A percentile compares a stretch with the other conserved stretches of the same genome.
phyloP scores from a whole-genome alignment of 2,113 vertebrate genomes.

The Lepus europaeus region DNA sequence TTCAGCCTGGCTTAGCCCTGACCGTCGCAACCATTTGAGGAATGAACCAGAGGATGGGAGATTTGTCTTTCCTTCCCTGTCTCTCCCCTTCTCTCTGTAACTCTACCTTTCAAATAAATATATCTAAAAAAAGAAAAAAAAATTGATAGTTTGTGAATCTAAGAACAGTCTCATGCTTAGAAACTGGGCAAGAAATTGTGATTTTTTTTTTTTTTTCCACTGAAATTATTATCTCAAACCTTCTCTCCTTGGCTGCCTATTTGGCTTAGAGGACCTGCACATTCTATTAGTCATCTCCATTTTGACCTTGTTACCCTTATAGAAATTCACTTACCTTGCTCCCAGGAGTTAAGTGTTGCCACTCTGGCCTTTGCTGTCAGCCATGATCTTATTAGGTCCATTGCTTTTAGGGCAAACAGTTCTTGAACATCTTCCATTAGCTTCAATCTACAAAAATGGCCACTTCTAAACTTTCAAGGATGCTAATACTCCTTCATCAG shows the following conservation, averaged over 20 bases:
- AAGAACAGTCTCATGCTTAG: neutral
- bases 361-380: neutral
- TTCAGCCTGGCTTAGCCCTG: too few relatives aligned
- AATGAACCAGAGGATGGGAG: too few relatives aligned
- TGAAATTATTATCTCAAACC: neutral
- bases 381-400: neutral
- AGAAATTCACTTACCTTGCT: neutral
- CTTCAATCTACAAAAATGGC: neutral
- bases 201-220: neutral
- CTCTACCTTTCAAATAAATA: too few relatives aligned
- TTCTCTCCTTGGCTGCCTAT: neutral
- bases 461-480: slow-evolving; percentile 36
- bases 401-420: neutral
- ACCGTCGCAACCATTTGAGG: too few relatives aligned
- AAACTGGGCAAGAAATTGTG: neutral
- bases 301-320: neutral
- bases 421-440: slow-evolving; percentile 40
- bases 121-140: too few relatives aligned
- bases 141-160: neutral
- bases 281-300: neutral
- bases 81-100: too few relatives aligned
- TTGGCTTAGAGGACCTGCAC: neutral
- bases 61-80: too few relatives aligned
- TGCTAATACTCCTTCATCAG: neutral
- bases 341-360: neutral